Percentiles rank a stretch among this genome's conserved stretches.
Conservation (phyloP, 2,888 invertebrate genomes). For the Oeneis ivallda region DNA sequence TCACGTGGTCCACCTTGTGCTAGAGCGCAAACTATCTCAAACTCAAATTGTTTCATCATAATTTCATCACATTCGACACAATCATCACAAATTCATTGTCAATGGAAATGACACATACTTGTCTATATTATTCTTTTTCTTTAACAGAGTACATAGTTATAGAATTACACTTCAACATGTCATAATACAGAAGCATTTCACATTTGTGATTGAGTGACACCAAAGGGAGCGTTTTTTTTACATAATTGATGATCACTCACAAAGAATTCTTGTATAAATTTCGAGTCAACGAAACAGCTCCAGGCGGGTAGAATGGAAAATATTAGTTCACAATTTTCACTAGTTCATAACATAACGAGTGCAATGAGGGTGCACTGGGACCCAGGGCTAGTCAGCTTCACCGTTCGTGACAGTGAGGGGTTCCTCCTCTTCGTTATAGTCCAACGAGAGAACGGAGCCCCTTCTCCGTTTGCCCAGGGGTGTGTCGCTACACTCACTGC, state of each 20-base stretch:
- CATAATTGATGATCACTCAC: conserved; percentile 58
- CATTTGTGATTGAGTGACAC: conserved; percentile 49
- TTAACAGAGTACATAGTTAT: conserved; percentile 70
- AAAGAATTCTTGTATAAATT: conserved; percentile 45
- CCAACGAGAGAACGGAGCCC: conserved; percentile 86
- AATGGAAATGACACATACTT: conserved; percentile 65
- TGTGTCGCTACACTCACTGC: conserved; percentile 68
- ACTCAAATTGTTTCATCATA: conserved; percentile 53
- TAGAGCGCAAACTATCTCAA: conserved; percentile 71
- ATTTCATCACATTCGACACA: conserved; percentile 67
- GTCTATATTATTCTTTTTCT: conserved; percentile 65
- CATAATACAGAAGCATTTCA: conserved; percentile 63
- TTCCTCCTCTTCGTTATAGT: conserved; percentile 88
- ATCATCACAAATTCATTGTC: conserved; percentile 72
- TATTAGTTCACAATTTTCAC: conserved; percentile 58
- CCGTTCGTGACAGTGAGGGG: conserved; percentile 87
- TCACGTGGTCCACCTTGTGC: conserved; percentile 78
- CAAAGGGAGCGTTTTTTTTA: conserved; percentile 48
- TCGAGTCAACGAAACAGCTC: conserved; percentile 54
- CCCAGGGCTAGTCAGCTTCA: conserved; percentile 79
- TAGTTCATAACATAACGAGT: conserved; percentile 58
- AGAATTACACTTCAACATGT: conserved; percentile 63
- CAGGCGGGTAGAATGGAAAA: conserved; percentile 47
- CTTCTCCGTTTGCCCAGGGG: conserved; percentile 85
- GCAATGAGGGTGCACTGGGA: conserved; percentile 53